phyloP scores from a whole-genome alignment of 2,888 invertebrate species.

The Lymantria monacha region DNA sequence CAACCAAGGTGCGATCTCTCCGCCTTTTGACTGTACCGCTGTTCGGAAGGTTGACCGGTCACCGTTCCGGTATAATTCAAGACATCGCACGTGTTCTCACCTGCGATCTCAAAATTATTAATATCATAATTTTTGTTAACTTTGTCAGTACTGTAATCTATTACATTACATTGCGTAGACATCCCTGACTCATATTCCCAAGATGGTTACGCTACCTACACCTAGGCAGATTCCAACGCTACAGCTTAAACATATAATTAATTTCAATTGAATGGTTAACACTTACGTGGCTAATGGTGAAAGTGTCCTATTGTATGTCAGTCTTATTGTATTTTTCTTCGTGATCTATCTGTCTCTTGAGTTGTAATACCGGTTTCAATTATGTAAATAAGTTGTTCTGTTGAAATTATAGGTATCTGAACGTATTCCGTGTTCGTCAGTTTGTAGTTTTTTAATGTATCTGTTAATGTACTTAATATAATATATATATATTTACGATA shows the following conservation, averaged over 20 bases:
- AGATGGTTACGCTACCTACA: conserved; percentile 16
- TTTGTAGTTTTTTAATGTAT: too few relatives aligned
- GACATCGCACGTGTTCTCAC: too few relatives aligned
- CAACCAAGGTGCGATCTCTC: too few relatives aligned
- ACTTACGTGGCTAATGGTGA: conserved; percentile 35
- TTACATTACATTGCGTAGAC: background rate
- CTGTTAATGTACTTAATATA: too few relatives aligned
- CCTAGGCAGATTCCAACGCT: conserved; percentile 15
- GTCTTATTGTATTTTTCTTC: conserved; percentile 34
- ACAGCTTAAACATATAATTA: conserved; percentile 20
- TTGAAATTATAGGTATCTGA: background rate
- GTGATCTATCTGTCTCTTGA: conserved; percentile 34
- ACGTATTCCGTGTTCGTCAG: too few relatives aligned
- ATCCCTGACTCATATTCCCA: conserved; percentile 4
- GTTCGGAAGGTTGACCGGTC: too few relatives aligned
- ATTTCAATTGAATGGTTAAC: conserved; percentile 21
- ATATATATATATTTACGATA: too few relatives aligned
- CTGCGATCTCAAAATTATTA: too few relatives aligned
- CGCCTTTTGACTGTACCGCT: too few relatives aligned
- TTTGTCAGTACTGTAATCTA: too few relatives aligned
- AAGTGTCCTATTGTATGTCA: conserved; percentile 48
- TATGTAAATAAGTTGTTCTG: conserved; percentile 42
- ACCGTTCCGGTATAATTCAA: too few relatives aligned
- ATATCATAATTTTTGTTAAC: too few relatives aligned
- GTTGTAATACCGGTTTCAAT: conserved; percentile 41